Conservation (phyloP, 1,140 invertebrate genomes). For the Aleiodes sp. region DNA sequence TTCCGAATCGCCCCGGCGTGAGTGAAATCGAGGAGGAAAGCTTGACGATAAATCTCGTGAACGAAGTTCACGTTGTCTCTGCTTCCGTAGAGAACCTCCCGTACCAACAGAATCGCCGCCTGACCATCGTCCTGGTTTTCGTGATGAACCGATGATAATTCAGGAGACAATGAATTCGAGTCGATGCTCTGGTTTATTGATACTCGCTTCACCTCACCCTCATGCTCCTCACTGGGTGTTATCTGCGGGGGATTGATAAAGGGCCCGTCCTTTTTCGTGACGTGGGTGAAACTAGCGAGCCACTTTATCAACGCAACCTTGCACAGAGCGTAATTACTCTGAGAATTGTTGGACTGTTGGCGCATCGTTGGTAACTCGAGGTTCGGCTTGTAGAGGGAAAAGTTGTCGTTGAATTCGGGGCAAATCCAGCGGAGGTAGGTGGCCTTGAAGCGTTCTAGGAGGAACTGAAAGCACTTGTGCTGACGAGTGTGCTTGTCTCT, state of each 20-base stretch:
- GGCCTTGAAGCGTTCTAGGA: conserved; percentile 91
- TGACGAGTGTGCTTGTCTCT: conserved; percentile 82
- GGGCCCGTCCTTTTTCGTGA: conserved; percentile 70
- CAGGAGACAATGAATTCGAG: conserved; percentile 55
- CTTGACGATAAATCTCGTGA: conserved; percentile 93
- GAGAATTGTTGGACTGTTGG: conserved; percentile 58
- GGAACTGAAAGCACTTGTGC: conserved; percentile 86
- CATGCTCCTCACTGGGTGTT: conserved; percentile 58
- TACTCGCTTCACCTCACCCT: conserved; percentile 57
- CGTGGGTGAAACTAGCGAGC: conserved; percentile 86
- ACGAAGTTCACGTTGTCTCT: conserved; percentile 95
- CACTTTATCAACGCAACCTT: conserved; percentile 89
- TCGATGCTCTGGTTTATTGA: conserved; percentile 57
- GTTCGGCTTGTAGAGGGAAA: conserved; percentile 87
- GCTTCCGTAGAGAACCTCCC: conserved; percentile 87
- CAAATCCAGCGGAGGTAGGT: conserved; percentile 92
- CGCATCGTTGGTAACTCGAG: conserved; percentile 74
- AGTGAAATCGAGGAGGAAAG: conserved; percentile 88
- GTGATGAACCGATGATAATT: conserved; percentile 43
- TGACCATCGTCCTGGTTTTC: conserved; percentile 55
- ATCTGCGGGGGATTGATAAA: conserved; percentile 54
- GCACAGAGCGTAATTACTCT: conserved; percentile 77
- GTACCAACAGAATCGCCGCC: conserved; percentile 72
- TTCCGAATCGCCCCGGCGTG: conserved; percentile 87
- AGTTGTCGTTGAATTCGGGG: conserved; percentile 84